A percentile compares a stretch with the other conserved stretches of the same genome.
These are phyloP conservation scores for Eristalis arbustorum DNA, from an alignment of 2,888 invertebrate species.

Conservation along the genomic window DNA sequence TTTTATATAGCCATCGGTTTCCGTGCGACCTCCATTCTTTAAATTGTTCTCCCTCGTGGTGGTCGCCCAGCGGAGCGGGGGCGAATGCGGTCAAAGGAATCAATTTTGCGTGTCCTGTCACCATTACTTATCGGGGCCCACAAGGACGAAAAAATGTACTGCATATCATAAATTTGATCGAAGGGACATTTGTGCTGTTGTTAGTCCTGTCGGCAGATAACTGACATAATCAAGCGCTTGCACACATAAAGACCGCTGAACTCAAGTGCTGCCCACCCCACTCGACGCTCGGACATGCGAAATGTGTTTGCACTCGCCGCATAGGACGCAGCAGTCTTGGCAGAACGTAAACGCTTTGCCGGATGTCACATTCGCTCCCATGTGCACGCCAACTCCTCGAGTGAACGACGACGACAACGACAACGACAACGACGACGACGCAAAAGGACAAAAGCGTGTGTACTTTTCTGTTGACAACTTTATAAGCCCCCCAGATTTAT, in stretches of 20 bases:
- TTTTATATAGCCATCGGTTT: constrained; percentile 35
- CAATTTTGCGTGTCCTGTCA: constrained; percentile 52
- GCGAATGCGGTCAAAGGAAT: constrained; percentile 8
- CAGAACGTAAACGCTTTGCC: background rate
- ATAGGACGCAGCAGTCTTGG: background rate
- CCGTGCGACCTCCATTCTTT: constrained; percentile 23
- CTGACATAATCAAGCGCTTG: background rate
- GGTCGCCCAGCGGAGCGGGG: background rate
- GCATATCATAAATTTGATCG: constrained; percentile 38
- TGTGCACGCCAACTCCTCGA: background rate
- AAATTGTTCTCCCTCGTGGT: constrained; percentile 6
- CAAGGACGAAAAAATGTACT: background rate
- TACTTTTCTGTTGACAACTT: constrained; percentile 21
- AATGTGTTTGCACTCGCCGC: background rate
- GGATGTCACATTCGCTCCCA: background rate
- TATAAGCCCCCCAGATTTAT: constrained; percentile 37
- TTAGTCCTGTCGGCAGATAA: background rate
- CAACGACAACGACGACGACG: background rate
- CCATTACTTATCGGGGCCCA: constrained; percentile 33
- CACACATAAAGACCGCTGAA: background rate
- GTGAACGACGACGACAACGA: background rate
- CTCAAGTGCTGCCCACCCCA: constrained; percentile 1
- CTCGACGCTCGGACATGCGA: constrained; percentile 16
- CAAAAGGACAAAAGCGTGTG: background rate
- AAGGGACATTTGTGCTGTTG: constrained; percentile 14